These are phyloP conservation scores for Temnothorax unifasciatus DNA, from an alignment of 2,888 invertebrate species.

Conservation along the genomic window DNA sequence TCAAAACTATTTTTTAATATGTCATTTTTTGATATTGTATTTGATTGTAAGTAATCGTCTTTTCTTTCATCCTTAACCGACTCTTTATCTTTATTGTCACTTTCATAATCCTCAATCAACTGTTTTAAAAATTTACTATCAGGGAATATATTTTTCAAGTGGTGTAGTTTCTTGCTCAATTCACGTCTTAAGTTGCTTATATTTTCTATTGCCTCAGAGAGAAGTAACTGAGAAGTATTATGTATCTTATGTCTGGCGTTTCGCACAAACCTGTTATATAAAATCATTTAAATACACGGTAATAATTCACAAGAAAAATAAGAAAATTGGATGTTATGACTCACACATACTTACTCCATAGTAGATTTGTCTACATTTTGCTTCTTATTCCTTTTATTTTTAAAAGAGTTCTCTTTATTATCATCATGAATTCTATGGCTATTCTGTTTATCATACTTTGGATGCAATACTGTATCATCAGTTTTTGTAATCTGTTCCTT, in stretches of 20 bases:
- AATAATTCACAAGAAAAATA: not conserved
- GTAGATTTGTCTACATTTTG: not conserved
- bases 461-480: not conserved
- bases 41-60: not conserved
- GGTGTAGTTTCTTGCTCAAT: not conserved
- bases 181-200: not conserved
- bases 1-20: constrained; percentile 21
- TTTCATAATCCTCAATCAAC: not conserved
- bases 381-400: not conserved
- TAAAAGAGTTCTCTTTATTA: not conserved
- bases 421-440: not conserved
- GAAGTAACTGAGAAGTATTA: not conserved
- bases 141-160: constrained; percentile 5
- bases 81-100: constrained; percentile 13
- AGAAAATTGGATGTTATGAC: not conserved
- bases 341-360: constrained; percentile 22
- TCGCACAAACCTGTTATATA: not conserved
- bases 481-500: not conserved
- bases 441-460: not conserved
- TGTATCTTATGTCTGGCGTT: not conserved
- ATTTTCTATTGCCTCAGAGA: not conserved
- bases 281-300: not conserved
- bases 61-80: not conserved
- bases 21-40: not conserved
- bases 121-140: not conserved